phyloP scores from a whole-genome alignment of 2,888 invertebrate genomes.

The Spilarctia lutea region DNA sequence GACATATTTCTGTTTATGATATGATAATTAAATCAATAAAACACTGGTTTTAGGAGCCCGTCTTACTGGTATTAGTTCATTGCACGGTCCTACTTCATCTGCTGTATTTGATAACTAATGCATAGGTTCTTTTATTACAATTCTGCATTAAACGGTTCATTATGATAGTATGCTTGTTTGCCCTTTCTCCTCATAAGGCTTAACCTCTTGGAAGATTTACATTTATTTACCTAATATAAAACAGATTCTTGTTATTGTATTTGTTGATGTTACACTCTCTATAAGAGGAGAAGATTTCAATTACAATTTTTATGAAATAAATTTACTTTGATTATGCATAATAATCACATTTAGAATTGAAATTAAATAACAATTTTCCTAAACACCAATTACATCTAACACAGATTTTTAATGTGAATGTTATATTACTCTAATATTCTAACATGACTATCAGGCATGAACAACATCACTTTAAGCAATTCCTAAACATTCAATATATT shows the following conservation, averaged over 20 bases:
- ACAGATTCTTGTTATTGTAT: too few relatives aligned
- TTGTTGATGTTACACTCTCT: too few relatives aligned
- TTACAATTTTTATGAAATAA: too few relatives aligned
- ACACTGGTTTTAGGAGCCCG: neutral
- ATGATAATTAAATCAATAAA: neutral
- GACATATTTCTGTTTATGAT: neutral
- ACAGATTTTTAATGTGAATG: constrained; percentile 17
- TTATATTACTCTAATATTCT: constrained; percentile 22
- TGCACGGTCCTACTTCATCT: neutral
- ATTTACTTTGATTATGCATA: constrained; percentile 22
- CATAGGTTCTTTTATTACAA: neutral
- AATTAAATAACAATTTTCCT: constrained; percentile 3
- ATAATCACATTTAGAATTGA: constrained; percentile 12
- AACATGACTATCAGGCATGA: constrained; percentile 19
- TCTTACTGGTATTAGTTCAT: neutral
- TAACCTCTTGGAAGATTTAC: too few relatives aligned
- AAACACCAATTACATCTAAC: constrained; percentile 12
- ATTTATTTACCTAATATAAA: too few relatives aligned
- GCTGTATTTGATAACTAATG: neutral
- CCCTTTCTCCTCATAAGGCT: too few relatives aligned
- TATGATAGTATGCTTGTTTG: too few relatives aligned
- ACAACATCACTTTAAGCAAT: constrained; percentile 38
- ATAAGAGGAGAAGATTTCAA: too few relatives aligned
- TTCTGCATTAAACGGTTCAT: neutral
- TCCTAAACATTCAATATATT: constrained; percentile 27